phyloP scores from a whole-genome alignment of 2,797 vertebrate genomes.

The Pangasius larnaudii region DNA sequence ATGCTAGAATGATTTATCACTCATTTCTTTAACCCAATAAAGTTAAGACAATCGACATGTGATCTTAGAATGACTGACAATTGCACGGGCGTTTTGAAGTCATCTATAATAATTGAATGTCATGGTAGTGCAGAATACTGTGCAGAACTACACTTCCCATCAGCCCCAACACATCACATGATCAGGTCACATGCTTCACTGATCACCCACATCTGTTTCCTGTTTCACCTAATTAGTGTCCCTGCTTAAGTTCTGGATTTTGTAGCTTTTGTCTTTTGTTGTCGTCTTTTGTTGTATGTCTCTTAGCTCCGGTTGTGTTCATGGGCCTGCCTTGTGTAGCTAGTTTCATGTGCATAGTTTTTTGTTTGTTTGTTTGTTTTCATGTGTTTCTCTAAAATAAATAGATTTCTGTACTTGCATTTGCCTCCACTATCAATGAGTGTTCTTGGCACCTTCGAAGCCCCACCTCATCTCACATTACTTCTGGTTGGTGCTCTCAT shows the following conservation, averaged over 20 bases:
- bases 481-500: not conserved
- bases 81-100: too few relatives aligned
- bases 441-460: not conserved
- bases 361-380: not conserved
- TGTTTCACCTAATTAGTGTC: not conserved
- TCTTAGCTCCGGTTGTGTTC: not conserved
- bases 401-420: not conserved
- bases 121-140: too few relatives aligned
- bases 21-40: not conserved
- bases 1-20: not conserved
- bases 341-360: not conserved
- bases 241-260: not conserved
- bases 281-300: not conserved
- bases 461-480: not conserved
- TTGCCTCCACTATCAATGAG: not conserved
- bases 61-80: too few relatives aligned
- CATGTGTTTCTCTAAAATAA: not conserved
- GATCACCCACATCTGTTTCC: not conserved
- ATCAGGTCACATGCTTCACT: not conserved
- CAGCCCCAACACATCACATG: not conserved
- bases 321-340: not conserved
- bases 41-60: too few relatives aligned
- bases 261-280: not conserved
- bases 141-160: not conserved
- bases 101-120: too few relatives aligned